phyloP scores from a whole-genome alignment of 2,113 vertebrate genomes.

The Microcebus lehilahytsara region DNA sequence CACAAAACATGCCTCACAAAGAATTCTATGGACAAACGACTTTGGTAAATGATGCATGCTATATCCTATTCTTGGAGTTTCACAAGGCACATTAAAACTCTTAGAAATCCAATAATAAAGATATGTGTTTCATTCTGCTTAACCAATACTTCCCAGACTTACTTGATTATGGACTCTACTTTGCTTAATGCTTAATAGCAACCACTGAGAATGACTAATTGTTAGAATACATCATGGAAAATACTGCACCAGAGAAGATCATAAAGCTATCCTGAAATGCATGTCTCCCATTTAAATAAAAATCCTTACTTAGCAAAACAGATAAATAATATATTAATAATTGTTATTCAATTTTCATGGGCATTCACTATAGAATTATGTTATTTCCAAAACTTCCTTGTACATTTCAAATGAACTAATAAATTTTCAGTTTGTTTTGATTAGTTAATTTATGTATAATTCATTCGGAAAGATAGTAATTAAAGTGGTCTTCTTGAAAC shows the following conservation, averaged over 20 bases:
- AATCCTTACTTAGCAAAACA: slow-evolving; percentile 21
- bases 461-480: not conserved
- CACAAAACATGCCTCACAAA: not conserved
- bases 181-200: not conserved
- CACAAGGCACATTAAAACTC: not conserved
- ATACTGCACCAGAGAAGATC: not conserved
- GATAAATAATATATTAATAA: not conserved
- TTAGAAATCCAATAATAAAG: not conserved
- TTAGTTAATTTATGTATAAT: not conserved
- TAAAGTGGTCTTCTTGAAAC: slow-evolving; percentile 1
- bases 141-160: not conserved
- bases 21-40: not conserved
- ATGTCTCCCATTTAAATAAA: not conserved
- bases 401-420: slow-evolving; percentile 28
- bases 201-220: not conserved
- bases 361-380: not conserved
- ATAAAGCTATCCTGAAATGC: not conserved
- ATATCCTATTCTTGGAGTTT: not conserved
- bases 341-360: not conserved
- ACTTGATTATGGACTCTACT: not conserved
- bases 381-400: not conserved
- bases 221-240: not conserved
- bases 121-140: not conserved
- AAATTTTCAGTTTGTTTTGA: not conserved
- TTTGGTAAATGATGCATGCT: not conserved